phyloP scores from a whole-genome alignment of 1,140 invertebrate genomes.

The Ylistrum balloti region DNA sequence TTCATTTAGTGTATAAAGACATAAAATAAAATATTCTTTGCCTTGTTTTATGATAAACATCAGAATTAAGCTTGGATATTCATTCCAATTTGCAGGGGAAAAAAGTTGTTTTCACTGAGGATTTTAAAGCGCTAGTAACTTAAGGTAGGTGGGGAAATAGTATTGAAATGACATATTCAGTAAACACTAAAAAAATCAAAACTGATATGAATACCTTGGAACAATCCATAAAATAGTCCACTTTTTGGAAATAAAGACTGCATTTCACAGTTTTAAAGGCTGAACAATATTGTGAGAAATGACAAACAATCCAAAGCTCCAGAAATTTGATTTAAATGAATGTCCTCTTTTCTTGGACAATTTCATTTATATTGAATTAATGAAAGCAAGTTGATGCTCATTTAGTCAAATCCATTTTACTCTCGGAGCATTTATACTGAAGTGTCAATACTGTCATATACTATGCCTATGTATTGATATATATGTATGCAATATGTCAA shows the following conservation, averaged over 20 bases:
- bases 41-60: background rate
- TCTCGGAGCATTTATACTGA: background rate
- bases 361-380: background rate
- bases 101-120: too few species aligned
- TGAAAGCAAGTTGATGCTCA: background rate
- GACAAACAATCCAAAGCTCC: background rate
- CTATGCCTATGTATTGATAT: too few species aligned
- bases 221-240: background rate
- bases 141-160: background rate
- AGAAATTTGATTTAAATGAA: background rate
- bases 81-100: too few species aligned
- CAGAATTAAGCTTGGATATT: background rate
- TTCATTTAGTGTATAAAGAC: background rate
- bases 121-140: too few species aligned
- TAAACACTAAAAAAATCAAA: background rate
- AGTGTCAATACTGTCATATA: too few species aligned
- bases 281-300: background rate
- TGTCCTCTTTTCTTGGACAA: background rate
- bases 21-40: too few species aligned
- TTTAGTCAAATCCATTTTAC: background rate
- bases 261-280: too few species aligned
- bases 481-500: too few species aligned
- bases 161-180: background rate
- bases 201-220: background rate
- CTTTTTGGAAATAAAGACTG: background rate